Conservation (phyloP, 2,797 vertebrate genomes). For the Distichodus sexfasciatus region DNA sequence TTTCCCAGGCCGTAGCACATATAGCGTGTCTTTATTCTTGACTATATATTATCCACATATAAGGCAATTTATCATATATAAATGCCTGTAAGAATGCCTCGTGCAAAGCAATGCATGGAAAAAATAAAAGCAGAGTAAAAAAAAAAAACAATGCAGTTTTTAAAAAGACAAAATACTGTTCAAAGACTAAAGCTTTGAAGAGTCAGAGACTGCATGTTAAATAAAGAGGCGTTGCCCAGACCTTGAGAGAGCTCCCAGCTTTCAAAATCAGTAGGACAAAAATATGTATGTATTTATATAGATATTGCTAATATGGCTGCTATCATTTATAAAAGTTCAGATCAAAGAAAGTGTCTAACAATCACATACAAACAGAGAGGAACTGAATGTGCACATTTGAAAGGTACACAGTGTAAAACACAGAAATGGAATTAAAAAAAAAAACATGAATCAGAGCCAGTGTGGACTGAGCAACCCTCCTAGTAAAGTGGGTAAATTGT, state of each 20-base stretch:
- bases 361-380: neutral
- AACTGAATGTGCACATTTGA: neutral
- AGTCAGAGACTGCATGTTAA: constrained; percentile 6
- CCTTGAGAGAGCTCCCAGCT: neutral
- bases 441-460: neutral
- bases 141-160: constrained; percentile 61
- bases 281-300: neutral
- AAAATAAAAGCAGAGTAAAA: constrained; percentile 52
- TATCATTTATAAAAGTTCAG: neutral
- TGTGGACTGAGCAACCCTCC: neutral
- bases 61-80: constrained; percentile 53
- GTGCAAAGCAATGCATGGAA: constrained; percentile 64
- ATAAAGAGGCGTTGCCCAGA: neutral
- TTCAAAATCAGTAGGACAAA: neutral
- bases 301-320: neutral
- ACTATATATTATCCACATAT: constrained; percentile 62
- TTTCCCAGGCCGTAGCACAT: constrained; percentile 44
- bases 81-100: constrained; percentile 49
- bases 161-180: constrained; percentile 42
- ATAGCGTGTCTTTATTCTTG: constrained; percentile 68
- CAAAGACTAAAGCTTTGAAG: constrained; percentile 36
- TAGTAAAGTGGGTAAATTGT: constrained; percentile 8
- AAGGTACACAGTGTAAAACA: neutral
- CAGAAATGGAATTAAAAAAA: neutral
- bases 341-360: neutral